Conservation (phyloP, 2,113 vertebrate species). For the Garra rufa region DNA sequence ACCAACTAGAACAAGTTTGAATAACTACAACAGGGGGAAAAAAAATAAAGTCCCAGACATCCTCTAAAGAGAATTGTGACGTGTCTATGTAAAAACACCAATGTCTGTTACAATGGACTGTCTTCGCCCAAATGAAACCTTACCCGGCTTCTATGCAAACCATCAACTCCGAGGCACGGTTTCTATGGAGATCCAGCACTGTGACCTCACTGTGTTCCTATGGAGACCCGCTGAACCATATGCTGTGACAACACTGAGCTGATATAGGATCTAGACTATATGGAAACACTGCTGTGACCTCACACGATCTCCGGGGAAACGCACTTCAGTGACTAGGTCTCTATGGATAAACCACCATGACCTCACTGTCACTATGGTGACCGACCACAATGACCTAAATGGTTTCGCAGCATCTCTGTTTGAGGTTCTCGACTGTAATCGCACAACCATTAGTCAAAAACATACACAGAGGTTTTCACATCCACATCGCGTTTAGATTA, state of each 20-base stretch:
- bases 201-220: conserved; percentile 37
- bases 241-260: neutral
- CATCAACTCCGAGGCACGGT: neutral
- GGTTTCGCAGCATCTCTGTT: neutral
- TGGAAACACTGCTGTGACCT: conserved; percentile 44
- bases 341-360: conserved; percentile 33
- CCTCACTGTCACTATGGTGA: conserved; percentile 40
- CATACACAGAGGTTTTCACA: neutral
- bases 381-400: conserved; percentile 45
- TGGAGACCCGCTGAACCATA: conserved; percentile 8
- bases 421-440: conserved; percentile 21
- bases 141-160: conserved; percentile 7
- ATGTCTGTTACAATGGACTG: neutral
- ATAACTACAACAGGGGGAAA: neutral
- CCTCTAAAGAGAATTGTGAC: neutral
- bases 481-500: neutral
- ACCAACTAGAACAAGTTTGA: neutral
- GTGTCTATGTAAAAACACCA: neutral
- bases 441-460: neutral
- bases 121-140: neutral
- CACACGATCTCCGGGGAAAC: conserved; percentile 33
- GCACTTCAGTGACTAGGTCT: conserved; percentile 19
- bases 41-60: neutral
- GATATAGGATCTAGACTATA: conserved; percentile 30
- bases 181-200: conserved; percentile 30